Evolutionary conservation across 1,140 invertebrate species (phyloP).

Genomic region (Diorhabda elongata): DNA sequence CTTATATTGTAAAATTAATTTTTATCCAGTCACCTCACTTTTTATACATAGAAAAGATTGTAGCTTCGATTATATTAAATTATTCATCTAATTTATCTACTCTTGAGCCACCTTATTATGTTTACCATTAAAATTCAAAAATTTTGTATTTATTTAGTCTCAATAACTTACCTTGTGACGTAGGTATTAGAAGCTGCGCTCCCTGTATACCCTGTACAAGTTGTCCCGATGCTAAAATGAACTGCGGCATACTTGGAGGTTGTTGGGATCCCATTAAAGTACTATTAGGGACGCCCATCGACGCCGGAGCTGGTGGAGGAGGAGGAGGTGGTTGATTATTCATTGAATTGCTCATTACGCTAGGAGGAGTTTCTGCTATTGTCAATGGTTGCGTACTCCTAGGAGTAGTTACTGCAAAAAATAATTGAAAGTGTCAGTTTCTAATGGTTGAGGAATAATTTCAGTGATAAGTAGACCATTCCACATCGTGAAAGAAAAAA

Average conservation of each 20-base stretch:
- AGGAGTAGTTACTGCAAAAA: constrained; percentile 31
- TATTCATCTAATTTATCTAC: no score
- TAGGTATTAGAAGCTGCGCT: constrained; percentile 88
- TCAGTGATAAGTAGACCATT: no score
- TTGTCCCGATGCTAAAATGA: constrained; percentile 86
- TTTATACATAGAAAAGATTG: no score
- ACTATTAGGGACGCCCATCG: constrained; percentile 35
- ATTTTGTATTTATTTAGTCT: not conserved
- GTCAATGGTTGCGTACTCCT: constrained; percentile 29
- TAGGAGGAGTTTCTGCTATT: constrained; percentile 23
- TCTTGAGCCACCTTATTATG: not conserved
- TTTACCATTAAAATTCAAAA: not conserved
- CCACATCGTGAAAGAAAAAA: no score
- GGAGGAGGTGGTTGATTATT: constrained; percentile 13
- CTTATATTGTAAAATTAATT: no score
- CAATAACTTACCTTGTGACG: constrained; percentile 73
- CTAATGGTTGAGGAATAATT: no score
- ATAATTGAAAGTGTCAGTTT: no score
- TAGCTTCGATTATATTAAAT: no score
- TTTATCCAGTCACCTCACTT: no score
- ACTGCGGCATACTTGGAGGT: constrained; percentile 79
- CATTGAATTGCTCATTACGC: constrained; percentile 21
- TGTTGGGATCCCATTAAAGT: constrained; percentile 46
- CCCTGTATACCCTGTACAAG: constrained; percentile 87
- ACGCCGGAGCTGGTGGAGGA: constrained; percentile 28